phyloP scores from a whole-genome alignment of 2,113 vertebrate genomes.

The Eubucco bourcierii region DNA sequence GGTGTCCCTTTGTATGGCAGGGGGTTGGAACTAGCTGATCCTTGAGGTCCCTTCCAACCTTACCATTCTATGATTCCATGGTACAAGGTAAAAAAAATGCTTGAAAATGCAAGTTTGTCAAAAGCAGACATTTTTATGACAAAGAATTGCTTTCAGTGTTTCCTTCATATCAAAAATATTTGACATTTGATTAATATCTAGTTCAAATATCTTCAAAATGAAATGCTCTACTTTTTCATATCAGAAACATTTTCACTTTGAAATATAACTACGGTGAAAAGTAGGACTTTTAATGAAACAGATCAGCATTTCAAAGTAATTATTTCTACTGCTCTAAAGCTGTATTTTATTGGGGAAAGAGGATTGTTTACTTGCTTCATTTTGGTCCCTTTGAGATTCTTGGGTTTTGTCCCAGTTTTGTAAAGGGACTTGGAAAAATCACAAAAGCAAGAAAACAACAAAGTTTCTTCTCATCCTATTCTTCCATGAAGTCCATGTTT shows the following conservation, averaged over 20 bases:
- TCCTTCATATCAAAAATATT: neutral
- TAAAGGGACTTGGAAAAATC: neutral
- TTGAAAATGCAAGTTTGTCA: neutral
- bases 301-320: neutral
- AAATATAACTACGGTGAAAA: neutral
- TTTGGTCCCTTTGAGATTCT: neutral
- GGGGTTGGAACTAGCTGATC: too few species aligned
- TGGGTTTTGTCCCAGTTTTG: neutral
- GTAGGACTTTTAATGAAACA: neutral
- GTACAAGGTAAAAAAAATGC: too few species aligned
- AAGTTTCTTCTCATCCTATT: neutral
- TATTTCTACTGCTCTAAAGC: neutral
- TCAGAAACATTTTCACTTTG: neutral
- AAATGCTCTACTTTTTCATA: neutral
- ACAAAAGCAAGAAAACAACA: neutral
- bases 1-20: too few species aligned
- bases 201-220: neutral
- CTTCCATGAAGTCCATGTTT: rapidly evolving
- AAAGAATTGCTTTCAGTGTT: neutral
- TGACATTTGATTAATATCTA: constrained; percentile 21
- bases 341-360: neutral
- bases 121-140: neutral
- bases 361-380: neutral
- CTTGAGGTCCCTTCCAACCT: too few species aligned
- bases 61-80: too few species aligned